Conservation (phyloP, 2,113 vertebrate genomes). For the Alligator mississippiensis region DNA sequence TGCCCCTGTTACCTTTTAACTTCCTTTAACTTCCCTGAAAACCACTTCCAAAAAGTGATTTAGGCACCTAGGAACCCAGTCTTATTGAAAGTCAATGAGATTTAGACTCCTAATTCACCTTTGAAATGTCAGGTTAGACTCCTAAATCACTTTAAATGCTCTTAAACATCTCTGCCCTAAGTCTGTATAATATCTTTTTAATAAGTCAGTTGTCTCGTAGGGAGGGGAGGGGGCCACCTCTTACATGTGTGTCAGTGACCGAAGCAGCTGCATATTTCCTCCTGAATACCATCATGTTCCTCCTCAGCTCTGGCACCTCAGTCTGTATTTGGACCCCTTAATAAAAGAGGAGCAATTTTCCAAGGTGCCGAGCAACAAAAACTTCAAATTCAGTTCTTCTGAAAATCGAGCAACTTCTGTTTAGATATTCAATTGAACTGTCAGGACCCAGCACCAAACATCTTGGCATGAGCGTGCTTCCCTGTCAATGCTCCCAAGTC, state of each 20-base stretch:
- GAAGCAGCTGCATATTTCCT: conserved; percentile 21
- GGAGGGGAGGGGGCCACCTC: not conserved
- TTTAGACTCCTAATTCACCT: conserved; percentile 49
- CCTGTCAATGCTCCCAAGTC: not conserved
- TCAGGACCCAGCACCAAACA: not conserved
- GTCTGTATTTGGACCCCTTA: not conserved
- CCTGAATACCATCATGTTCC: not conserved
- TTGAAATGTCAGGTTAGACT: conserved; percentile 50
- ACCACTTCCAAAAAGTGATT: not conserved
- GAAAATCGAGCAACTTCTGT: not conserved
- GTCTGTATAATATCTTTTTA: not conserved
- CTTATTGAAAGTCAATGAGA: conserved; percentile 8
- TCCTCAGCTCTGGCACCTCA: not conserved
- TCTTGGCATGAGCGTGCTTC: not conserved
- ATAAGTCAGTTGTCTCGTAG: not conserved
- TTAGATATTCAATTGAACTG: not conserved
- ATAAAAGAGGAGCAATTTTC: not conserved
- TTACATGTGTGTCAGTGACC: not conserved
- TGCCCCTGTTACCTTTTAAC: too few relatives aligned
- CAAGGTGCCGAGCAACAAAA: not conserved
- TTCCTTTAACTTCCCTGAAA: too few relatives aligned
- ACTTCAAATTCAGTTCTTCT: not conserved
- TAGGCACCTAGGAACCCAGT: not conserved
- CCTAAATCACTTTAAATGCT: conserved; percentile 19
- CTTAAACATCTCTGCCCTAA: conserved; percentile 11